phyloP scores from a whole-genome alignment of 1,140 invertebrate genomes.

The Agraylea sexmaculata region DNA sequence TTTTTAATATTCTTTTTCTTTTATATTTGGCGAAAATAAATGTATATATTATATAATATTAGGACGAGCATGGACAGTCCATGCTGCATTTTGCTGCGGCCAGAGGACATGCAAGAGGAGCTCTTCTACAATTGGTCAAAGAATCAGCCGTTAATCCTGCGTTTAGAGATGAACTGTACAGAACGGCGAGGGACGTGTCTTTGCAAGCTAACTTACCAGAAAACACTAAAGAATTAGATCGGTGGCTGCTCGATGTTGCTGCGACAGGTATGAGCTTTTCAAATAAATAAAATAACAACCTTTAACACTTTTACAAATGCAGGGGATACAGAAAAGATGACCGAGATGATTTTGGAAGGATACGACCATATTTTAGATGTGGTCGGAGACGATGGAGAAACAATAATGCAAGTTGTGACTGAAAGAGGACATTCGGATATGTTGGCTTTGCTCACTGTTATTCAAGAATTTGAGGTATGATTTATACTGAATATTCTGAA shows the following conservation, averaged over 20 bases:
- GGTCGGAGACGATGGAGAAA: slow-evolving; percentile 50
- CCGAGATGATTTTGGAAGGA: slow-evolving; percentile 67
- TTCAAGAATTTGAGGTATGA: slow-evolving; percentile 61
- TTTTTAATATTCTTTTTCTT: not conserved
- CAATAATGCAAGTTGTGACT: slow-evolving; percentile 54
- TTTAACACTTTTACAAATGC: slow-evolving; percentile 15
- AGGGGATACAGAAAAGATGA: slow-evolving; percentile 67
- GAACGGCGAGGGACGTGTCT: slow-evolving; percentile 78
- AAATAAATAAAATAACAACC: slow-evolving; percentile 1
- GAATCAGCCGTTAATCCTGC: slow-evolving; percentile 67
- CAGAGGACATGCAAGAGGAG: slow-evolving; percentile 60
- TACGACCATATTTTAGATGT: slow-evolving; percentile 80
- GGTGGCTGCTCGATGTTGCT: slow-evolving; percentile 61
- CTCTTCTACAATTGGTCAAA: slow-evolving; percentile 61
- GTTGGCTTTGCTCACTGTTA: slow-evolving; percentile 51
- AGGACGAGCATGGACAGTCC: slow-evolving; percentile 80
- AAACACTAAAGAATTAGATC: slow-evolving; percentile 74
- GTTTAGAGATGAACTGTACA: slow-evolving; percentile 68
- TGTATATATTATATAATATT: slow-evolving; percentile 14
- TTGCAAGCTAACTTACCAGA: slow-evolving; percentile 61
- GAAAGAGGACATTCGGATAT: slow-evolving; percentile 53
- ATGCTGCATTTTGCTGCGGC: slow-evolving; percentile 81
- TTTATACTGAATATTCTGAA: too few species aligned
- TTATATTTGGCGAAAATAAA: not conserved
- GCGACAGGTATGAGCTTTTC: slow-evolving; percentile 47